Evolutionary conservation across 2,888 invertebrate genomes (phyloP).

Genomic region (Tryphoninae sp.): DNA sequence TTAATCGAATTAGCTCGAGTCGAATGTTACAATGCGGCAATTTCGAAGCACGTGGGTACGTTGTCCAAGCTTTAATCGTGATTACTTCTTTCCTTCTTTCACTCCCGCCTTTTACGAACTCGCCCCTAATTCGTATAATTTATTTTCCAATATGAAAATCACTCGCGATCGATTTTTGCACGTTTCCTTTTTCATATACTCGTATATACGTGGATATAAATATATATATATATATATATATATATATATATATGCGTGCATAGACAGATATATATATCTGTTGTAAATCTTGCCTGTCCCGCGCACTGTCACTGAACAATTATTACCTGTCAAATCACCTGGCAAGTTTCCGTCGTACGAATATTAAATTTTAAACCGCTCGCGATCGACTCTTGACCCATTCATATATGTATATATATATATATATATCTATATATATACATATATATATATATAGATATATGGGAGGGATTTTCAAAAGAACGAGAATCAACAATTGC

Average conservation of each 20-base stretch:
- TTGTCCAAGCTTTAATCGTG: too few relatives aligned
- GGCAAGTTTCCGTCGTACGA: conserved; percentile 15
- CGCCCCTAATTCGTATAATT: too few relatives aligned
- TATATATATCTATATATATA: background rate
- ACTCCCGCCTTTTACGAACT: conserved; percentile 20
- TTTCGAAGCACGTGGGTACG: too few relatives aligned
- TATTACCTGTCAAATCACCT: conserved; percentile 45
- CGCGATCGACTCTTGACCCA: conserved; percentile 17
- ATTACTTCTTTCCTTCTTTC: background rate
- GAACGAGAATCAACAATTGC: too few relatives aligned
- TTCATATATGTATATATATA: conserved; percentile 16
- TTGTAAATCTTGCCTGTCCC: conserved; percentile 42
- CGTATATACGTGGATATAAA: background rate
- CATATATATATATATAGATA: conserved; percentile 12
- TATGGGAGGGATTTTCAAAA: background rate
- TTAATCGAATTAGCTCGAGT: background rate
- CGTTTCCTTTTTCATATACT: conserved; percentile 23
- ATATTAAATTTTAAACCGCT: conserved; percentile 20
- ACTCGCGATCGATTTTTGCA: conserved; percentile 26
- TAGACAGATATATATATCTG: conserved; percentile 8
- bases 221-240: background rate
- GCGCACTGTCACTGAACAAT: conserved; percentile 58
- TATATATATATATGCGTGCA: background rate
- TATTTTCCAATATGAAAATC: background rate
- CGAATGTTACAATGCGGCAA: background rate